Evolutionary conservation across 2,888 invertebrate genomes (phyloP).

Genomic region (Punctoribates punctum): DNA sequence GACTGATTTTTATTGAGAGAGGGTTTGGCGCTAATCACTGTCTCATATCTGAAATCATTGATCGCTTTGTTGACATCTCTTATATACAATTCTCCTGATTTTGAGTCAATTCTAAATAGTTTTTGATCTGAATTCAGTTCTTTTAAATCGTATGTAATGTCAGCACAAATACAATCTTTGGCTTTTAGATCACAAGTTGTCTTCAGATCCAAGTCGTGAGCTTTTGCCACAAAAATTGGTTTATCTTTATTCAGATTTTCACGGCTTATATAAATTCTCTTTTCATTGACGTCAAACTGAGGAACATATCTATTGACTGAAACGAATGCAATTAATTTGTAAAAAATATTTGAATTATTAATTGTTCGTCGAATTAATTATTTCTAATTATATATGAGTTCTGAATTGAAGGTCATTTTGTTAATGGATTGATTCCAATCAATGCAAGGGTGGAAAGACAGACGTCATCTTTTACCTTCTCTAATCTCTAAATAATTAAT

Average conservation of each 20-base stretch:
- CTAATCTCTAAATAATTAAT: too few species aligned
- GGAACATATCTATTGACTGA: slow-evolving; percentile 34
- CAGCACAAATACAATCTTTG: slow-evolving; percentile 45
- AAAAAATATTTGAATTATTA: background rate
- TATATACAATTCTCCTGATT: slow-evolving; percentile 46
- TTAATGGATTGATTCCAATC: too few species aligned
- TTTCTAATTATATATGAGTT: background rate
- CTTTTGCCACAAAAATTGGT: slow-evolving; percentile 44
- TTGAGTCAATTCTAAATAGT: slow-evolving; percentile 45
- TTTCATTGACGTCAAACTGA: slow-evolving; percentile 31
- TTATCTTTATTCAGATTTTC: slow-evolving; percentile 10
- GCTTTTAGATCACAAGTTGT: slow-evolving; percentile 39
- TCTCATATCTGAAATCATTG: slow-evolving; percentile 43
- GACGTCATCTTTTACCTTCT: too few species aligned
- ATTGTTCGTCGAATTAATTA: background rate
- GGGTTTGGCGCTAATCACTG: slow-evolving; percentile 40
- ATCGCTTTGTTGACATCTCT: slow-evolving; percentile 38
- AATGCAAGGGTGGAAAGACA: too few species aligned
- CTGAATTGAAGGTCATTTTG: background rate
- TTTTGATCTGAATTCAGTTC: slow-evolving; percentile 32
- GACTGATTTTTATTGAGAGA: slow-evolving; percentile 39
- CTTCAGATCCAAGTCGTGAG: slow-evolving; percentile 44
- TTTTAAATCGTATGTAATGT: slow-evolving; percentile 42
- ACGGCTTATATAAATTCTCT: slow-evolving; percentile 27
- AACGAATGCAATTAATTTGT: background rate